Conservation (phyloP, 2,797 vertebrate genomes). For the Dendrocincla fuliginosa region DNA sequence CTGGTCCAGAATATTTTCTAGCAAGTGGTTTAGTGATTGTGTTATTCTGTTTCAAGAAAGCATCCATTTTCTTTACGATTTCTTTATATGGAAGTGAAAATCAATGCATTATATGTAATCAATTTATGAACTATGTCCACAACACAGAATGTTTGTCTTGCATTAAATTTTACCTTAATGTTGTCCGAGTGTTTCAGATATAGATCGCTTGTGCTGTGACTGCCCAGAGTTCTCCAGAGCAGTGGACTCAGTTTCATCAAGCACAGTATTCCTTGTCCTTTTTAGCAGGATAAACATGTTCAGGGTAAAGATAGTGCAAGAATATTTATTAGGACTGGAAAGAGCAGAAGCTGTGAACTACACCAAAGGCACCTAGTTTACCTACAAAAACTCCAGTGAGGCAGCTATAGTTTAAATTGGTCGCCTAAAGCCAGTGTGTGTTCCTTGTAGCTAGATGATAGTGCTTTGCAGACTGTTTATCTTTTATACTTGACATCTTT, state of each 20-base stretch:
- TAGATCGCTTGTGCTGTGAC: not conserved
- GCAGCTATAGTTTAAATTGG: not conserved
- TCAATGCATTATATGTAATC: not conserved
- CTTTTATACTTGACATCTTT: not conserved
- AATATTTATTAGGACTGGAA: not conserved
- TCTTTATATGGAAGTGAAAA: constrained; percentile 1
- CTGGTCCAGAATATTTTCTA: not conserved
- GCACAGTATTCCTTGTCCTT: not conserved
- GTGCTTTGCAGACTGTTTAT: not conserved
- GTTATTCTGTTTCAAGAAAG: not conserved
- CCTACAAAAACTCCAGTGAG: not conserved
- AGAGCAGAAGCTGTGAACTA: not conserved
- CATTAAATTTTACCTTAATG: constrained; percentile 6
- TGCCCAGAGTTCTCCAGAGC: not conserved
- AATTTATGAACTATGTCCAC: not conserved
- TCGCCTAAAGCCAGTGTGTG: not conserved
- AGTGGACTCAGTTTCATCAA: not conserved
- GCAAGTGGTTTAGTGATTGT: not conserved
- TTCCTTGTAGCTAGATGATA: not conserved
- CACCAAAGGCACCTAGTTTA: not conserved
- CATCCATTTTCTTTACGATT: not conserved
- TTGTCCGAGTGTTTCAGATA: not conserved
- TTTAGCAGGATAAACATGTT: not conserved
- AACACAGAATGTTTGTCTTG: not conserved
- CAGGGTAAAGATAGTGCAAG: not conserved